phyloP scores from a whole-genome alignment of 2,888 invertebrate genomes.

The Ecliptopera silaceata region DNA sequence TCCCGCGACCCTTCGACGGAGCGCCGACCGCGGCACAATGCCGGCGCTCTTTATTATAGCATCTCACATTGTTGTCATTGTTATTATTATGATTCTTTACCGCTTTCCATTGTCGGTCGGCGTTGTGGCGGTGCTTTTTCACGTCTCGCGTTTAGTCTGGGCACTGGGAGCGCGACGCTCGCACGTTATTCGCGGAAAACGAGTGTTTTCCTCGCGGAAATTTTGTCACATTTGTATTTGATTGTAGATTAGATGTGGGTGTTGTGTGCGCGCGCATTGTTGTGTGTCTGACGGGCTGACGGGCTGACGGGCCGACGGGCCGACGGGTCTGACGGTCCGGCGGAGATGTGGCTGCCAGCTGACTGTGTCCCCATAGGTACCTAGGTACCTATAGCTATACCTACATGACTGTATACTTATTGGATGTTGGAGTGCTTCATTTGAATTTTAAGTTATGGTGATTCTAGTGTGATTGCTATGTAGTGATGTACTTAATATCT shows the following conservation, averaged over 20 bases:
- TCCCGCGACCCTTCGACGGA: constrained; percentile 80
- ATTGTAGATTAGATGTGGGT: constrained; percentile 47
- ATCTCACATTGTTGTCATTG: constrained; percentile 84
- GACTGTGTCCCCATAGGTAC: constrained; percentile 25
- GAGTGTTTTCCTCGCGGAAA: constrained; percentile 75
- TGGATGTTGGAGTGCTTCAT: constrained; percentile 19
- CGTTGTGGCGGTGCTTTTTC: constrained; percentile 83
- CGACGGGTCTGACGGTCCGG: constrained; percentile 32
- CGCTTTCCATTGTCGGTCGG: constrained; percentile 83
- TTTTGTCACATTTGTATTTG: constrained; percentile 58
- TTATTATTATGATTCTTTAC: constrained; percentile 84
- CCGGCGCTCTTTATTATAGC: constrained; percentile 83
- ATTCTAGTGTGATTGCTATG: constrained; percentile 7
- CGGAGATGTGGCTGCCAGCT: constrained; percentile 32
- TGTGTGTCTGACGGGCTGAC: constrained; percentile 33
- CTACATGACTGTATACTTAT: constrained; percentile 8
- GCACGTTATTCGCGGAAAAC: constrained; percentile 81
- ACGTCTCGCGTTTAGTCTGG: constrained; percentile 82
- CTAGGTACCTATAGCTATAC: constrained; percentile 16
- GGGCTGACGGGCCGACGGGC: constrained; percentile 7
- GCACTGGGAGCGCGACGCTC: constrained; percentile 81
- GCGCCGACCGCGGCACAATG: constrained; percentile 80
- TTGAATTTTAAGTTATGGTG: constrained; percentile 19
- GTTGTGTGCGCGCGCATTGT: constrained; percentile 64
- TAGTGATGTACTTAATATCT: too few relatives aligned